Base-by-base conservation (phyloP, 2,888 invertebrate genomes). In the Sinotaia quadrata region DNA sequence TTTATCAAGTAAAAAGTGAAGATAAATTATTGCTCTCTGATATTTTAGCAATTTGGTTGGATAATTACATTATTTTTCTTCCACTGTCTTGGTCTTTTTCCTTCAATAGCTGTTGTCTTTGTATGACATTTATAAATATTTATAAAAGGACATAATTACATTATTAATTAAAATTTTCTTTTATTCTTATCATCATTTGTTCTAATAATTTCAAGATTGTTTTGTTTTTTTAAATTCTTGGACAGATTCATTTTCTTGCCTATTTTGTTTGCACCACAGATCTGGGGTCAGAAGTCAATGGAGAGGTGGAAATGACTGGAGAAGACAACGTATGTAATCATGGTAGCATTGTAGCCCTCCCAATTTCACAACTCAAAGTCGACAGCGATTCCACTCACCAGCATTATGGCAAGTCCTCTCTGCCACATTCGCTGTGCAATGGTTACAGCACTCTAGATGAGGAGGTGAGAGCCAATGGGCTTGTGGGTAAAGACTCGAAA, bases 381-480 rank as follows among this genome's bases (percentile, higher is more conserved):
- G 57, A 70, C 2, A 66, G 56, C 34, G 67, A 70, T 5, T 27
- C 58, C 29, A 27, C 34, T 27, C 21, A 29, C 15, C 59, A 61
- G 21, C 56, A 69, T n/a, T 58, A 67, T 18, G 63, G 58, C 8
- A 59, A 65, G 27, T 54, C 51, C n/a, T 27, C 37, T 51, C n/a
- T 36, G 29, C 49, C 65, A 8, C 65, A 65, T 27, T 58, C 69
- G 4, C 61, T 77, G 75, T 81, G 81, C 78, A 81, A 81, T 49
- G 81, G 80, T 63, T 78, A 78, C 51, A 58, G 61, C 15, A 41
- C 12, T 21, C 27, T 44, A 18, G 24, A 36, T 34, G 57, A 37
- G 57, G 49, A 41, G 21, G 58, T 44, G 8, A 57, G 51, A 31
- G n/a, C 59, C 41, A 31, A 12, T 24, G n/a, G 33, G 7, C 41